Evolutionary conservation across 2,797 vertebrate genomes (phyloP).

Genomic region (Gallinago solitaria): DNA sequence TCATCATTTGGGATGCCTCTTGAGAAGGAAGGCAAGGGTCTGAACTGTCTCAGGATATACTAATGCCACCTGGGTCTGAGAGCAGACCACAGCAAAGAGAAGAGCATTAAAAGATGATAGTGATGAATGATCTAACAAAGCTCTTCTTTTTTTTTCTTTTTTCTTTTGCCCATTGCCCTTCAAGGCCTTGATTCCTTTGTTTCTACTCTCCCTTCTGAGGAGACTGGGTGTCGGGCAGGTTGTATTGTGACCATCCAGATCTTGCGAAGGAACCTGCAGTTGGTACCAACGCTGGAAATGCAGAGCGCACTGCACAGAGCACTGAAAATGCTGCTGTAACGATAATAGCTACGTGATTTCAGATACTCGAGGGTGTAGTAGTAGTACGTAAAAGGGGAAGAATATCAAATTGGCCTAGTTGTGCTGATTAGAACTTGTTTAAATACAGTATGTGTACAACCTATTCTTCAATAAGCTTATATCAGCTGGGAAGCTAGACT

Average conservation of each 20-base stretch:
- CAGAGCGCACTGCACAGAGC: neutral
- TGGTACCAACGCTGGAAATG: neutral
- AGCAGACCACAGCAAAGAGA: neutral
- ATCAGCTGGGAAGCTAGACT: neutral
- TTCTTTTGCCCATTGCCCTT: neutral
- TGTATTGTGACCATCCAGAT: fast-evolving
- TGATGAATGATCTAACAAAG: neutral
- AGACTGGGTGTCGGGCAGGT: fast-evolving
- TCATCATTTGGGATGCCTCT: neutral
- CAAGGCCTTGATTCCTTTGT: neutral
- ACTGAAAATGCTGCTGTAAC: neutral
- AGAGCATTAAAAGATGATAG: neutral
- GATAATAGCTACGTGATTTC: neutral
- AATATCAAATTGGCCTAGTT: slow-evolving; percentile 4
- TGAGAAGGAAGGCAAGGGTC: neutral
- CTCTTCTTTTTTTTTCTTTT: neutral
- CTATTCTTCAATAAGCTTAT: slow-evolving; percentile 24
- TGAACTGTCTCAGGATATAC: neutral
- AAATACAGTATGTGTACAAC: slow-evolving; percentile 27
- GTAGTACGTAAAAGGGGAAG: neutral
- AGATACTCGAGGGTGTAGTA: neutral
- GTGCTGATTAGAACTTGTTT: slow-evolving; percentile 41
- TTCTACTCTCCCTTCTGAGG: neutral
- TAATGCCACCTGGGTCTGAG: neutral
- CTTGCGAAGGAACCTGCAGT: neutral